These are phyloP conservation scores for Prietella phreatophila DNA, from an alignment of 2,113 vertebrate genomes.

Conservation along the genomic window DNA sequence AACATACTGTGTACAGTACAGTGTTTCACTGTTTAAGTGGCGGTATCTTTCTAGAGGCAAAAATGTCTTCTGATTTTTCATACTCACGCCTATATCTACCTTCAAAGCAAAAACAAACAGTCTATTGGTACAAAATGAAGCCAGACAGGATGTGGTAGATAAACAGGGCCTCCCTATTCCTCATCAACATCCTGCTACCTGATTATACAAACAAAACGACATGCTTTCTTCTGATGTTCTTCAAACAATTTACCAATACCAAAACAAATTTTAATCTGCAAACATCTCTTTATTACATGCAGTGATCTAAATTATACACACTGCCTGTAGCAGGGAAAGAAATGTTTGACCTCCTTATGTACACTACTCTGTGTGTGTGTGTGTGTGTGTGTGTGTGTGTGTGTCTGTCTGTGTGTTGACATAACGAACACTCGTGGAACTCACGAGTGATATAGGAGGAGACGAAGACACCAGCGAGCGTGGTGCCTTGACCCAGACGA, in stretches of 20 bases:
- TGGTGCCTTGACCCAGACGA: slow-evolving; percentile 70
- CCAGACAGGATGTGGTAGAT: neutral
- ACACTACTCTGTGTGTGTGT: neutral
- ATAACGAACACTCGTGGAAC: slow-evolving; percentile 45
- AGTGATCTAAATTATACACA: neutral
- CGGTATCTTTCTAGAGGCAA: neutral
- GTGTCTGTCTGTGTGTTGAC: too few relatives aligned
- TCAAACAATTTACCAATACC: neutral
- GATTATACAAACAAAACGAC: neutral
- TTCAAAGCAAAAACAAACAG: neutral
- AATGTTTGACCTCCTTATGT: neutral
- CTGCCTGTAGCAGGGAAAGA: neutral
- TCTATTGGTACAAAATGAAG: neutral
- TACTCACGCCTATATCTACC: neutral
- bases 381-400: neutral
- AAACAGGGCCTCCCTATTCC: slow-evolving; percentile 19
- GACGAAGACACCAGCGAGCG: slow-evolving; percentile 79
- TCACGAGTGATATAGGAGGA: slow-evolving; percentile 79
- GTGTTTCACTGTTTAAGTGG: neutral
- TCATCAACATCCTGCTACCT: neutral
- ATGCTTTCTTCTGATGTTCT: neutral
- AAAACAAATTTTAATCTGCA: neutral
- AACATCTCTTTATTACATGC: neutral
- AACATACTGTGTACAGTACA: neutral
- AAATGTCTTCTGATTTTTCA: neutral